Evolutionary conservation across 2,113 vertebrate species (phyloP), one percentile per base, ranked within the genome.

Genomic region (Tiliqua scincoides): DNA sequence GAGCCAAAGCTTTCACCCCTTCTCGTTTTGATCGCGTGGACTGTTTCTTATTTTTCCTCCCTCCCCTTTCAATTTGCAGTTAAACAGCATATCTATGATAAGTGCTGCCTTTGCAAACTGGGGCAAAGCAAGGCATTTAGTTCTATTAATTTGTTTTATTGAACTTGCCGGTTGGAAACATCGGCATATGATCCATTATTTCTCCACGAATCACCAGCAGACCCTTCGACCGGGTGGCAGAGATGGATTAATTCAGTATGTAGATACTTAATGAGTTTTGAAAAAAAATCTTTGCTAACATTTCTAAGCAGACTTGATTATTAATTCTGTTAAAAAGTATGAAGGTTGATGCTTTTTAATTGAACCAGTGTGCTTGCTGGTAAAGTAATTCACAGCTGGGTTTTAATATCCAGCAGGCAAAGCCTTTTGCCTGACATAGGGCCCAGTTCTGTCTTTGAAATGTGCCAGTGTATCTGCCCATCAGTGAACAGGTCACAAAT

Each of bases 121-220:
- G 65, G 54, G 18, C 32, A 54, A 21, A 79, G 57, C 37, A 61
- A 59, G 23, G 12, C 12, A 54, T 67, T 71, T 79, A 48, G 43
- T 6, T 17, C 2, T 67, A 68, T 37, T 61, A 7, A 32, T 12
- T 27, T 77, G 43, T 35, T 67, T 52, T 81, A 78, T 40, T 54
- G 48, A 52, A 84, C 43, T 67, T 65, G 25, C 18, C 17, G 35
- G 52, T 20, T 12, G 35, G 37, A 37, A 63, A 37, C 52, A 71
- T 27, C 23, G 40, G 32, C 20, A 25, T 21, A 14, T 27, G 15
- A 21, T 52, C 7, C 0, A 12, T 0, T 5, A 20, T 30, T 61
- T 67, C 57, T 52, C 68, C 57, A 80, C 1, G 70, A 79, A 59
- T 48, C n/a, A 57, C 40, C 43, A 27, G 5, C 4, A 54, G 52